phyloP scores from a whole-genome alignment of 2,797 vertebrate species.

The Alouatta caraya region DNA sequence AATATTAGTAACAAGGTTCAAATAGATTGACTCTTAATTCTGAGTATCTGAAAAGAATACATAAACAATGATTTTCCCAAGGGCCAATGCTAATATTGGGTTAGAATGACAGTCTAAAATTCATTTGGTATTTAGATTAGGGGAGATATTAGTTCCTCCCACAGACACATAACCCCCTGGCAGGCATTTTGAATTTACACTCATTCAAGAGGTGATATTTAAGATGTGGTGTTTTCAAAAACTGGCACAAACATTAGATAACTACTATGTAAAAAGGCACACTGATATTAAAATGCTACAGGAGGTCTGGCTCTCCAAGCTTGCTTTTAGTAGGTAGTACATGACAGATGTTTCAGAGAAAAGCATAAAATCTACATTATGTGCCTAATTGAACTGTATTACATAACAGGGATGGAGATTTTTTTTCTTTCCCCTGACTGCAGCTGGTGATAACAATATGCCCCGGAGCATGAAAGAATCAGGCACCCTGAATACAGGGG shows the following conservation, averaged over 20 bases:
- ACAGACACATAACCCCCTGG: slow-evolving; percentile 57
- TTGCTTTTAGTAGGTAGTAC: slow-evolving; percentile 62
- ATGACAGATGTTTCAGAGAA: slow-evolving; percentile 72
- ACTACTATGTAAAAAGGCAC: slow-evolving; percentile 63
- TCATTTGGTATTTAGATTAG: slow-evolving; percentile 81
- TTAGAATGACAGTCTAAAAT: slow-evolving; percentile 67
- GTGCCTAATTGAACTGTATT: slow-evolving; percentile 76
- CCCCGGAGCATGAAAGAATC: slow-evolving; percentile 60
- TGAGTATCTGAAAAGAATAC: slow-evolving; percentile 64
- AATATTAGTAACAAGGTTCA: slow-evolving; percentile 59
- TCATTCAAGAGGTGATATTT: slow-evolving; percentile 62
- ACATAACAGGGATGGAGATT: slow-evolving; percentile 53
- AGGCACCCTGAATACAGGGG: background rate
- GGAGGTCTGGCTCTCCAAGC: slow-evolving; percentile 61
- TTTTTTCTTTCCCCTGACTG: slow-evolving; percentile 56
- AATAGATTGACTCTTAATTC: slow-evolving; percentile 68
- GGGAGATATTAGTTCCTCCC: slow-evolving; percentile 62
- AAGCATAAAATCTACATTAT: slow-evolving; percentile 77
- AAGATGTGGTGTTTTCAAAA: slow-evolving; percentile 54
- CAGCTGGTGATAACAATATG: slow-evolving; percentile 75
- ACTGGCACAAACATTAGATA: slow-evolving; percentile 58
- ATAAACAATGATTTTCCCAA: slow-evolving; percentile 73
- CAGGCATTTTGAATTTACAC: slow-evolving; percentile 67
- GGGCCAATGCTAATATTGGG: slow-evolving; percentile 66
- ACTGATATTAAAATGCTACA: slow-evolving; percentile 72